A percentile compares a stretch with the other conserved stretches of the same genome.
Conservation (phyloP, 2,797 vertebrate species). For the Cossypha caffra region DNA sequence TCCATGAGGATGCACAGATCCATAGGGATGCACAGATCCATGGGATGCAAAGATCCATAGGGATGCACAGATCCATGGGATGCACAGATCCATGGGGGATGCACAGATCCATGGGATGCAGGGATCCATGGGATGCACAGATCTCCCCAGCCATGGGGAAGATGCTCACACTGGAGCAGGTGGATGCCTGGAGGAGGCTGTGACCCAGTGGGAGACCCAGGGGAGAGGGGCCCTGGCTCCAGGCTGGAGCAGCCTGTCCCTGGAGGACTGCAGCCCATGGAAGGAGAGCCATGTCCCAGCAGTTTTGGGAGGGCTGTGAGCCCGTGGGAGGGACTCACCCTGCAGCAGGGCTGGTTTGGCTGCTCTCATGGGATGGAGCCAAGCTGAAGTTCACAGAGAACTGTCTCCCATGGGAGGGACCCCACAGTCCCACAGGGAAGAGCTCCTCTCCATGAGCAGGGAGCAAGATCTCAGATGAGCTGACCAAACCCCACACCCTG, state of each 20-base stretch:
- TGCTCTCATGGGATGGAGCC: background rate
- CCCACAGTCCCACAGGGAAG: rapidly evolving
- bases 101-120: background rate
- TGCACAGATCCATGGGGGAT: background rate
- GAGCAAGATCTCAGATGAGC: rapidly evolving
- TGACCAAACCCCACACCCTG: background rate
- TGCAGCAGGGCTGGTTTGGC: background rate
- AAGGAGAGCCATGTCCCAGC: background rate
- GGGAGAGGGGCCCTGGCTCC: background rate
- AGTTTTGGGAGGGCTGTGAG: background rate
- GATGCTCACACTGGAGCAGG: background rate
- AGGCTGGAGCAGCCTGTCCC: background rate
- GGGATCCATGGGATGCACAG: background rate
- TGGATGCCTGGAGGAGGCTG: background rate
- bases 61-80: too few relatives aligned
- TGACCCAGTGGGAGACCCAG: rapidly evolving
- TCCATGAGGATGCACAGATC: too few relatives aligned
- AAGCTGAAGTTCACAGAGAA: rapidly evolving
- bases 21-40: background rate
- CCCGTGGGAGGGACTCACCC: rapidly evolving
- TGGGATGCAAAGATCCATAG: too few relatives aligned
- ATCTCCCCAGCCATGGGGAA: background rate
- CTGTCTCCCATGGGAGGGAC: rapidly evolving
- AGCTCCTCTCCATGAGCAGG: background rate
- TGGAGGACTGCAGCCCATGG: background rate